Conservation (phyloP, 2,113 vertebrate species). For the Ammodramus savannarum region DNA sequence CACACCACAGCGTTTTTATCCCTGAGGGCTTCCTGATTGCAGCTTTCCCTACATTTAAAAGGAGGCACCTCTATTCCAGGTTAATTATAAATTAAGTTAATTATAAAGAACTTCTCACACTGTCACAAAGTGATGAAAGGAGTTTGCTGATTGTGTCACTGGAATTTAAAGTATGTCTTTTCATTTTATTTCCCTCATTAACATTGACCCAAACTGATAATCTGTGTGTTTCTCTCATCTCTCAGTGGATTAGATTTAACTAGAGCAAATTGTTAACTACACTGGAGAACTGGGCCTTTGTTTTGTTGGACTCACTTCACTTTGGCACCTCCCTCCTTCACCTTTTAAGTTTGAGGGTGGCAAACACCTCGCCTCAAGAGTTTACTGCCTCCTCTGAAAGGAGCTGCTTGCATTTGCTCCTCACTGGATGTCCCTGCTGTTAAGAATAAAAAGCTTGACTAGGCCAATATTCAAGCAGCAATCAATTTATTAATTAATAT, state of each 20-base stretch:
- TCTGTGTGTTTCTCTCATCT: not conserved
- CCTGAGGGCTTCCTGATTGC: not conserved
- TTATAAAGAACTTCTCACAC: not conserved
- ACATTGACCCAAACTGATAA: not conserved
- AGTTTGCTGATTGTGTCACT: not conserved
- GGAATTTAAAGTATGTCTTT: conserved; percentile 25
- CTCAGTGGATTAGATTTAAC: not conserved
- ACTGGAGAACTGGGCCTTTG: not conserved
- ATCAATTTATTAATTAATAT: too few species aligned
- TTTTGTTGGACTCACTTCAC: not conserved
- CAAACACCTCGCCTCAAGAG: not conserved
- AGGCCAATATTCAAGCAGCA: too few species aligned
- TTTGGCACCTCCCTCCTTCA: not conserved
- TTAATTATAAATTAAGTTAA: conserved; percentile 26
- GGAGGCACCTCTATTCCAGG: not conserved
- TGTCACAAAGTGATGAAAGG: conserved; percentile 25
- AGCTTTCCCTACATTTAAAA: not conserved
- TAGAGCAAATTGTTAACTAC: not conserved
- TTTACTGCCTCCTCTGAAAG: not conserved
- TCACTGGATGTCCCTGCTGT: not conserved
- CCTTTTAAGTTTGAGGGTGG: not conserved
- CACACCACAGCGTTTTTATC: not conserved
- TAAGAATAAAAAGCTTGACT: too few species aligned
- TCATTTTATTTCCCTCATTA: conserved; percentile 15
- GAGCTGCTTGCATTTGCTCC: not conserved